These are phyloP conservation scores for Buceros bicornis DNA, from an alignment of 2,797 vertebrate species.

Conservation along the genomic window DNA sequence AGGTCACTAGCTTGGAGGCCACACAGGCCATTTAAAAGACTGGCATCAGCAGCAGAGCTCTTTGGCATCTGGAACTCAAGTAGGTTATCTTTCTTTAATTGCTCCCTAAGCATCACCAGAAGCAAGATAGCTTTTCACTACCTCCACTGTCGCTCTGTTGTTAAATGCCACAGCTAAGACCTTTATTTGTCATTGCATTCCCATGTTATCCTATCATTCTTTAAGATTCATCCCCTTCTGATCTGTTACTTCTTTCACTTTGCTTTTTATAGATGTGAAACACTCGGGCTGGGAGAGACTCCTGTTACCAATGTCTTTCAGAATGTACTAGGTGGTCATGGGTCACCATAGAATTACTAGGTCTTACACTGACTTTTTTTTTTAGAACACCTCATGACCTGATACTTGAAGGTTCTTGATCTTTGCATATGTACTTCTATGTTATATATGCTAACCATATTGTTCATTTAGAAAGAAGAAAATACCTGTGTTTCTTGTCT, in stretches of 20 bases:
- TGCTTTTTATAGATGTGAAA: background rate
- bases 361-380: background rate
- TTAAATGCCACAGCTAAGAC: background rate
- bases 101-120: slow-evolving; percentile 32
- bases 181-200: slow-evolving; percentile 12
- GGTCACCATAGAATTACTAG: background rate
- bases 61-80: background rate
- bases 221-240: background rate
- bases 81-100: slow-evolving; percentile 20
- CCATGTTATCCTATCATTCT: background rate
- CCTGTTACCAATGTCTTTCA: background rate
- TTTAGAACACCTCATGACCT: background rate
- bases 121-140: background rate
- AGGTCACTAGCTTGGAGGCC: background rate
- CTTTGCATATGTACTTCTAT: background rate
- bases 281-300: background rate
- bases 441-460: background rate
- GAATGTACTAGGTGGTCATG: background rate
- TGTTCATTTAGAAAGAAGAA: background rate
- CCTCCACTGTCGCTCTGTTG: background rate
- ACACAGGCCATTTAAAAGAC: background rate
- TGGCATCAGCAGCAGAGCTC: background rate
- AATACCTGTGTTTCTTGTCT: background rate
- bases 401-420: background rate
- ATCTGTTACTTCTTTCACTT: background rate